These are phyloP conservation scores for Nephrotoma appendiculata DNA, from an alignment of 2,888 invertebrate species.

Conservation along the genomic window DNA sequence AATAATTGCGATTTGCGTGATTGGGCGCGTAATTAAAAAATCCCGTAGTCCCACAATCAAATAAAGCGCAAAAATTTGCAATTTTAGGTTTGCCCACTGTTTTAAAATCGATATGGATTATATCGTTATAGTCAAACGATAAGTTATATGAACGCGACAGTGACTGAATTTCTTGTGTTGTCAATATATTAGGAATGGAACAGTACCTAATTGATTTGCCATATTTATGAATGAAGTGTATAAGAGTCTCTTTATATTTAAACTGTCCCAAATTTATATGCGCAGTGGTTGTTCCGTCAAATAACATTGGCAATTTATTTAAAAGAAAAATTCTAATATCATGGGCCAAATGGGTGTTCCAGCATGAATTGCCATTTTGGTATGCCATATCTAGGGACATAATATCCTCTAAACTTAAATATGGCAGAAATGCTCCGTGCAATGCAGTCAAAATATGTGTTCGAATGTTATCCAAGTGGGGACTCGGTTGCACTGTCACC, in stretches of 20 bases:
- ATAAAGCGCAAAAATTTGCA: not conserved
- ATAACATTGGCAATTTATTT: not conserved
- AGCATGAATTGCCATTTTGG: not conserved
- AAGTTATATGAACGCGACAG: not conserved
- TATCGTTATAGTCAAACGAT: not conserved
- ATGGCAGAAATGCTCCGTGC: no score
- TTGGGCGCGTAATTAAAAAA: not conserved
- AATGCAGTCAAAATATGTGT: not conserved
- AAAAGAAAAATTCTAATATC: no score
- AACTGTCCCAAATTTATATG: not conserved
- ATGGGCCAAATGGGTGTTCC: not conserved
- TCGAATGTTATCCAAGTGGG: not conserved
- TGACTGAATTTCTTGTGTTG: not conserved
- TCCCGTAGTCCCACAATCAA: not conserved
- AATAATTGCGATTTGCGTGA: not conserved
- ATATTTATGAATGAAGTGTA: not conserved
- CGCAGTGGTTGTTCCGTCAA: not conserved
- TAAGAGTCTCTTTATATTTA: not conserved
- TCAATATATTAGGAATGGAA: not conserved
- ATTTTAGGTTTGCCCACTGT: not conserved
- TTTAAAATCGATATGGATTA: not conserved
- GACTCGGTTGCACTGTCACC: not conserved
- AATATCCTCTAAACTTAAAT: no score
- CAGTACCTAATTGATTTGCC: not conserved
- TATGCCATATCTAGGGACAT: not conserved